Percentiles rank a stretch among this genome's conserved stretches.
These are phyloP conservation scores for Listronotus bonariensis DNA, from an alignment of 1,140 invertebrate genomes.

Conservation along the genomic window DNA sequence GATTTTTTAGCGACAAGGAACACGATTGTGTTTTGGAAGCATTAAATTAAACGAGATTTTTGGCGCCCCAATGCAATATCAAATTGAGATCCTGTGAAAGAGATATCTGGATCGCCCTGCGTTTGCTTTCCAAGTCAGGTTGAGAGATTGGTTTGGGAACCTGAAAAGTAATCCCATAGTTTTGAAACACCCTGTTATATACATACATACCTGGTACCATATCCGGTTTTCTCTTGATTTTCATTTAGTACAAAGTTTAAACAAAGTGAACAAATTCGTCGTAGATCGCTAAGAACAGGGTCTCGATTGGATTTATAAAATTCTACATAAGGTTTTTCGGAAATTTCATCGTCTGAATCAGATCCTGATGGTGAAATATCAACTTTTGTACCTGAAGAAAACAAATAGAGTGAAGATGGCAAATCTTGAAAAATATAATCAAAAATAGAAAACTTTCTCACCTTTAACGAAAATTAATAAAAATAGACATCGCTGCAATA, in stretches of 20 bases:
- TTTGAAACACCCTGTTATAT: no score
- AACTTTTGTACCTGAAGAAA: constrained; percentile 36
- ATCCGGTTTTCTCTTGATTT: constrained; percentile 41
- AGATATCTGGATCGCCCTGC: no score
- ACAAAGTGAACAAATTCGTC: constrained; percentile 40
- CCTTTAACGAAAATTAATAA: constrained; percentile 51
- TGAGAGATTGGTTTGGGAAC: no score
- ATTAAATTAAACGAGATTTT: no score
- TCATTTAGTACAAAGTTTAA: constrained; percentile 50
- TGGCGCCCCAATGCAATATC: no score
- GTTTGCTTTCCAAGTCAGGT: no score
- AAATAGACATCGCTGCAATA: constrained; percentile 48
- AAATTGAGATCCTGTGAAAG: no score
- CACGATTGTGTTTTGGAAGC: no score
- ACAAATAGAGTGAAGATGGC: constrained; percentile 2
- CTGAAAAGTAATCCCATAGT: no score
- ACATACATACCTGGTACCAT: background rate
- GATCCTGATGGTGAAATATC: constrained; percentile 24
- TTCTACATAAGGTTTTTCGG: constrained; percentile 51
- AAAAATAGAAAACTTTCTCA: constrained; percentile 19
- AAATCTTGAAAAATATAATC: constrained; percentile 4
- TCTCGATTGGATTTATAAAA: constrained; percentile 44
- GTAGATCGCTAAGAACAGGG: constrained; percentile 27
- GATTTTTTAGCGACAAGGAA: no score
- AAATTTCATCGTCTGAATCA: constrained; percentile 49